These are phyloP conservation scores for Pseudomyrmex cubaensis DNA, from an alignment of 1,140 invertebrate species.

Conservation along the genomic window DNA sequence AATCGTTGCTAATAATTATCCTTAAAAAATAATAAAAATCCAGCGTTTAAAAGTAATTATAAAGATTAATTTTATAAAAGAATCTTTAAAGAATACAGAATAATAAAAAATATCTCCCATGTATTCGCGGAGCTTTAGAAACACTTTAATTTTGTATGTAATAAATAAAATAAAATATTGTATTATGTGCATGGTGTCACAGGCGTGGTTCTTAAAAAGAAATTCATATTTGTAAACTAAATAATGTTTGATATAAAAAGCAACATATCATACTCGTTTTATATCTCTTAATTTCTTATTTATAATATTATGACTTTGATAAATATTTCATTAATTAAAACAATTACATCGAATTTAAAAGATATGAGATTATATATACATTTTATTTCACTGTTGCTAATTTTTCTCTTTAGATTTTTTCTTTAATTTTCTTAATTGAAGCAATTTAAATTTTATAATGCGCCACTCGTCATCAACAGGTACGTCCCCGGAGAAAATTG, in stretches of 20 bases:
- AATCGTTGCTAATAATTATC: not conserved
- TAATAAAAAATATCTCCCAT: not conserved
- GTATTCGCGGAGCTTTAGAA: too few species aligned
- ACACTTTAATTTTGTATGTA: too few species aligned
- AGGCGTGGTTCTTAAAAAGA: not conserved
- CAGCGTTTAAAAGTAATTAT: not conserved
- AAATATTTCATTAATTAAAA: not conserved
- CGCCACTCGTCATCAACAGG: slow-evolving; percentile 7
- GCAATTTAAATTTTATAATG: slow-evolving; percentile 20
- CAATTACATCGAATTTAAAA: not conserved
- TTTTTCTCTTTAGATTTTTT: not conserved
- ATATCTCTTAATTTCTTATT: not conserved
- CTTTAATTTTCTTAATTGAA: slow-evolving; percentile 10
- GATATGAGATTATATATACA: not conserved
- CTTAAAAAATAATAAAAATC: not conserved
- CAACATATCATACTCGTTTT: not conserved
- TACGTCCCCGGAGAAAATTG: slow-evolving; percentile 12
- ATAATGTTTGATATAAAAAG: not conserved
- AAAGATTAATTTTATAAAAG: not conserved
- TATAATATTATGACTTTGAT: not conserved
- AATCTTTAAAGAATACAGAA: not conserved
- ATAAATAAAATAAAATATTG: too few species aligned
- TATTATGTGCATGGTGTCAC: too few species aligned
- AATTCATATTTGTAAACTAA: not conserved
- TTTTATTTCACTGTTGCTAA: not conserved